Evolutionary conservation across 2,113 vertebrate genomes (phyloP), one percentile per base, ranked within the genome.

Genomic region (Sciurus niger): DNA sequence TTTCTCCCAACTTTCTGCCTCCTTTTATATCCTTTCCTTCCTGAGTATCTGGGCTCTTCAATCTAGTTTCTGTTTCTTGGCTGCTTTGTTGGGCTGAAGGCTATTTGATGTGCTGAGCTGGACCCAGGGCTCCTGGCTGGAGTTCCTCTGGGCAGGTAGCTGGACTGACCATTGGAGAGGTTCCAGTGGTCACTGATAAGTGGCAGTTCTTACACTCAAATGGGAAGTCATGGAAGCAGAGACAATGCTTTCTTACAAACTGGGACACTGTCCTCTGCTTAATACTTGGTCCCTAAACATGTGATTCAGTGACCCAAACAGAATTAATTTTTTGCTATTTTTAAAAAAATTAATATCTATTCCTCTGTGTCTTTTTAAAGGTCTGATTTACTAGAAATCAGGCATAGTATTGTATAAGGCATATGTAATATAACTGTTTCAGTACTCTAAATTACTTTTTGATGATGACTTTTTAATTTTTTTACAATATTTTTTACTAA

Each of bases 121-220:
- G 89, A 40, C 94, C 60, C 48, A 30, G 77, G 22, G 17, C 46
- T 72, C 51, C 70, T 95, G 90, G 70, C 48, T 58, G 32, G 37
- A 60, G 32, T 73, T 93, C 20, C 55, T 84, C 51, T 82, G 90
- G 65, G 78, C 77, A 86, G 94, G 84, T 87, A 87, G 60, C 43
- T 51, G 74, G 53, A 63, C 46, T 87, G n/a, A 48, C 22, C 30
- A 17, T 12, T 88, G 68, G 85, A 94, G 76, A 91, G 55, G 65
- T 95, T 95, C 84, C 86, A 82, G 70, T 84, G 67, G 58, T 80
- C 73, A 63, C 43, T 97, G 84, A 80, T 92, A 80, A 84, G 28
- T 84, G 88, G 65, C 85, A 95, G 22, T 76, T 83, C 76, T 88
- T 76, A 78, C 78, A 84, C 79, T 92, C 63, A 94, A 90, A 68